Evolutionary conservation across 2,888 invertebrate genomes (phyloP).

Genomic region (Spialia ferax): DNA sequence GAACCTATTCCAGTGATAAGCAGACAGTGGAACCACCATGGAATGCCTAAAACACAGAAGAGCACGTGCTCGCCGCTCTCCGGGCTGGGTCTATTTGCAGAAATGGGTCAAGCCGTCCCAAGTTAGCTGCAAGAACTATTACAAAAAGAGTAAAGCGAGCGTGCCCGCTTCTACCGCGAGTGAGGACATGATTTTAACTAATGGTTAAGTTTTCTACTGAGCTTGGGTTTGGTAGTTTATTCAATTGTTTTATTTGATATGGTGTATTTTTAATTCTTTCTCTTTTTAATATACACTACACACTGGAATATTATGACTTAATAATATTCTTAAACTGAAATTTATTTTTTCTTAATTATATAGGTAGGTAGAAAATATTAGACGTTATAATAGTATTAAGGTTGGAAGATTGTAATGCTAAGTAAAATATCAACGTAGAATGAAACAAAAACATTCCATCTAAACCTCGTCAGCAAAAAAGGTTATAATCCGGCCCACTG

Average conservation of each 20-base stretch:
- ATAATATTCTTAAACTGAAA: no score
- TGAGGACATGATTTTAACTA: background rate
- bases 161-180: conserved; percentile 50
- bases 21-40: conserved; percentile 6
- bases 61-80: conserved; percentile 71
- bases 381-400: no score
- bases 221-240: background rate
- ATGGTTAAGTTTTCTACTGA: background rate
- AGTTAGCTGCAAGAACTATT: conserved; percentile 84
- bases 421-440: background rate
- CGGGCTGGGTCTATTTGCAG: conserved; percentile 80
- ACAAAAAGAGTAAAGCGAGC: conserved; percentile 84
- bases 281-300: no score
- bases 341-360: no score
- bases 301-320: no score
- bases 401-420: background rate
- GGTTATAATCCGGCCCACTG: conserved; percentile 13
- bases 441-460: conserved; percentile 17
- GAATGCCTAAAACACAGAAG: conserved; percentile 40
- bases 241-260: no score
- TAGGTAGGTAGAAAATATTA: background rate
- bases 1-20: background rate
- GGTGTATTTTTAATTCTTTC: background rate
- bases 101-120: conserved; percentile 83
- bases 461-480: conserved; percentile 24